phyloP scores from a whole-genome alignment of 2,888 invertebrate genomes.

The Argynnis bischoffii region DNA sequence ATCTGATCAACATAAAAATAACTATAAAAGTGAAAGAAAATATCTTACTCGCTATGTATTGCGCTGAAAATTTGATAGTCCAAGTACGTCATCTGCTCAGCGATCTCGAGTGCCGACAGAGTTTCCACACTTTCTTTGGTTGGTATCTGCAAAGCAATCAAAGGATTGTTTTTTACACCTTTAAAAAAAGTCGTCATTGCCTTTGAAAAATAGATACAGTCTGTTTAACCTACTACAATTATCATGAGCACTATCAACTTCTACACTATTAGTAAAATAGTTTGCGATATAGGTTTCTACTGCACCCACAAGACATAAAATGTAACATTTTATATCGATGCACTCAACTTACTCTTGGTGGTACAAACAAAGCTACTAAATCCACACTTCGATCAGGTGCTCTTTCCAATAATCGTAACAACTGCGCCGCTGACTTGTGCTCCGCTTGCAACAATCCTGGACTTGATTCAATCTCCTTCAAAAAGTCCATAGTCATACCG shows the following conservation, averaged over 20 bases:
- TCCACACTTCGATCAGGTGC: constrained; percentile 88
- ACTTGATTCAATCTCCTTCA: constrained; percentile 92
- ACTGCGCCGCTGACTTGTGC: constrained; percentile 93
- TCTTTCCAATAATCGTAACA: constrained; percentile 89
- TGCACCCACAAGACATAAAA: no score
- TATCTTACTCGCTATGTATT: constrained; percentile 93
- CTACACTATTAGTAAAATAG: no score
- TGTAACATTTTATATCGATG: no score
- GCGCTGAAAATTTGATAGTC: constrained; percentile 95
- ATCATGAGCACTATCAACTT: no score
- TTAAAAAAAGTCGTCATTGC: not conserved
- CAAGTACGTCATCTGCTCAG: constrained; percentile 95
- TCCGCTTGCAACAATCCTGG: constrained; percentile 93
- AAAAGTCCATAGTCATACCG: constrained; percentile 90
- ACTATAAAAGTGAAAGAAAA: not conserved
- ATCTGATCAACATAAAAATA: not conserved
- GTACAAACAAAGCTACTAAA: constrained; percentile 85
- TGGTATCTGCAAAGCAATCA: constrained; percentile 81
- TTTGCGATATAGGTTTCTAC: no score
- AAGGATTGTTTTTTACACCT: not conserved
- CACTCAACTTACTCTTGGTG: constrained; percentile 83
- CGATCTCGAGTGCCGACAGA: constrained; percentile 93
- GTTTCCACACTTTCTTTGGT: constrained; percentile 93
- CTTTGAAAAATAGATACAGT: not conserved
- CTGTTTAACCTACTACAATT: no score